Evolutionary conservation across 1,140 invertebrate genomes (phyloP), one percentile per base, ranked within the genome.

Genomic region (Megathymus violae): DNA sequence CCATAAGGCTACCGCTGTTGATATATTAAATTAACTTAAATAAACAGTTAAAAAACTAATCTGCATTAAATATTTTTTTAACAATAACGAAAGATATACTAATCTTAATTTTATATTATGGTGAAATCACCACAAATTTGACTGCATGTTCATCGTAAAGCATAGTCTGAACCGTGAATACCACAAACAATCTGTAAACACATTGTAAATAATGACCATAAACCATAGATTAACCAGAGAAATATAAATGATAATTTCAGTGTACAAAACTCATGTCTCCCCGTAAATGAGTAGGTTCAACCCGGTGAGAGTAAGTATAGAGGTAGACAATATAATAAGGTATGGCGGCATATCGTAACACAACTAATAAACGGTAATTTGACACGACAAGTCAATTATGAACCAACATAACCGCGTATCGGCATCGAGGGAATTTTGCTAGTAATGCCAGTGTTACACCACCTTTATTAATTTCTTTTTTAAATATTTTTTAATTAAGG

Each of bases 301-400:
- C 62, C 62, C 65, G 66, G 67, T 68, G 67, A 61, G 71, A 76
- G 76, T 82, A 82, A 84, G 68, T 78, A 78, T 61, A 77, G 64
- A 66, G 68, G 62, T 62, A 69, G 63, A 70, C 66, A 67, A 76
- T 74, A 80, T 82, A 84, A 84, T 75, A 79, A 81, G 74, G 36
- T 70, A 74, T 66, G 46, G 67, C 48, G 60, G 27, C 46, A 66
- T 74, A 74, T 77, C 74, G 78, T 72, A 76, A 79, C 70, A 82
- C 71, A 70, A 71, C 64, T 89, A 87, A 88, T 87, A 88, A 84
- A 85, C 71, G 74, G 83, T 87, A 83, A 89, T 88, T 85, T 81
- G 75, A 85, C 80, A 85, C 85, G 87, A 88, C 85, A 88, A 86
- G 83, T 89, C 85, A 89, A 89, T 88, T 88, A 89, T 65, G 68